Percentiles rank a stretch among this genome's conserved stretches.
Conservation (phyloP, 1,140 invertebrate genomes). For the Protaetia brevitarsis region DNA sequence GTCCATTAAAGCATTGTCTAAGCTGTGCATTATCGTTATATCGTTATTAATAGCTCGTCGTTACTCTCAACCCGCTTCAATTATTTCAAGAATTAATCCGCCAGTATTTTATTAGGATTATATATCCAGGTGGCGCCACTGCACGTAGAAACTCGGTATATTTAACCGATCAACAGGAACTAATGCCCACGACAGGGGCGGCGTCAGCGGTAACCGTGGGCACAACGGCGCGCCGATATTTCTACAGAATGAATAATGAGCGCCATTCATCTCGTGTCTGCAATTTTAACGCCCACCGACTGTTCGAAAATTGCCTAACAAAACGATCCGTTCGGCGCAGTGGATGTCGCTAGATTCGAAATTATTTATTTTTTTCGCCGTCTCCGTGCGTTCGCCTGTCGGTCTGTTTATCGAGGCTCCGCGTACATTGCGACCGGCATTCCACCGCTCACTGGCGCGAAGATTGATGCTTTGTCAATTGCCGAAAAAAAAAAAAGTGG, state of each 20-base stretch:
- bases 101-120: constrained; percentile 5
- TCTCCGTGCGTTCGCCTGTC: neutral
- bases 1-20: too few relatives aligned
- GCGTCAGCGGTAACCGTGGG: neutral
- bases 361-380: constrained; percentile 15
- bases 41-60: neutral
- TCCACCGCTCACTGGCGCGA: neutral
- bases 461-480: constrained; percentile 17
- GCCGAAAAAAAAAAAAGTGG: constrained; percentile 1
- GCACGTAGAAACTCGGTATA: neutral
- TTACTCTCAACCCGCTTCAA: constrained; percentile 1
- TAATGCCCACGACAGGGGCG: neutral
- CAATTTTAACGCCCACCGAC: constrained; percentile 13
- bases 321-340: constrained; percentile 8
- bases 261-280: constrained; percentile 11
- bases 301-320: constrained; percentile 18
- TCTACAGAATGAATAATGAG: constrained; percentile 13
- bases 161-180: constrained; percentile 2
- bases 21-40: neutral
- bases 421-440: neutral
- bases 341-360: constrained; percentile 16
- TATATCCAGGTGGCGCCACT: neutral
- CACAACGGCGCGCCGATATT: constrained; percentile 4
- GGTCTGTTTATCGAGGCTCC: neutral
- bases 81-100: constrained; percentile 17